These are phyloP conservation scores for Lasioglossum villosulum DNA, from an alignment of 2,888 invertebrate species.

Conservation along the genomic window DNA sequence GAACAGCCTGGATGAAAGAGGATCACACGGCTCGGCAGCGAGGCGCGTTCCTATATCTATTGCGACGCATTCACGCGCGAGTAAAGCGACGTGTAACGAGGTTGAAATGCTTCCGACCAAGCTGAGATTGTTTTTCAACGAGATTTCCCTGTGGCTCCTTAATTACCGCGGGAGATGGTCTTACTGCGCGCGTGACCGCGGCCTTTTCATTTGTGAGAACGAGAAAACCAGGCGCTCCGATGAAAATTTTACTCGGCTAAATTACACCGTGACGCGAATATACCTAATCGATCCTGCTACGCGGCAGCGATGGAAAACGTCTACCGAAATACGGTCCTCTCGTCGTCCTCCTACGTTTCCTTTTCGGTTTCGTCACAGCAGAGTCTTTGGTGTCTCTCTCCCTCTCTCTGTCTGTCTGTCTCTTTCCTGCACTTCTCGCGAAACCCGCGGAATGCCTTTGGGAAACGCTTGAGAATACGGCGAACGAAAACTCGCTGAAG, in stretches of 20 bases:
- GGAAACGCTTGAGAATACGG: slow-evolving; percentile 8
- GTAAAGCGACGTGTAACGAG: slow-evolving; percentile 18
- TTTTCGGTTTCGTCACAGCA: slow-evolving; percentile 6
- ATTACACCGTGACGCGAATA: neutral
- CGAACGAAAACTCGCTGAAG: slow-evolving; percentile 7
- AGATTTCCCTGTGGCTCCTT: slow-evolving; percentile 22
- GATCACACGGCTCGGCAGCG: slow-evolving; percentile 1
- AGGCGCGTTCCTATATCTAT: neutral
- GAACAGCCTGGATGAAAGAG: slow-evolving; percentile 17
- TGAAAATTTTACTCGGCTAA: slow-evolving; percentile 18
- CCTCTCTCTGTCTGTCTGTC: neutral
- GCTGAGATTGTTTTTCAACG: slow-evolving; percentile 41
- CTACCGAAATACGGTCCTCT: neutral
- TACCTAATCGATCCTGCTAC: neutral
- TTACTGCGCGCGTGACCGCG: slow-evolving; percentile 1
- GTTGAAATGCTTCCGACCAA: slow-evolving; percentile 12
- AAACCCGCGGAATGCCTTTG: neutral
- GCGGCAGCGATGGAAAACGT: neutral
- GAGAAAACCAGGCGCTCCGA: neutral
- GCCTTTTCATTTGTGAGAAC: slow-evolving; percentile 12
- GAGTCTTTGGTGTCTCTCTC: neutral
- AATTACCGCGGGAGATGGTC: slow-evolving; percentile 35
- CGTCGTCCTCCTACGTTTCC: neutral
- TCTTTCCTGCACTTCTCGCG: neutral
- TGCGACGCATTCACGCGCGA: slow-evolving; percentile 23